Percentiles rank a stretch among this genome's conserved stretches.
These are phyloP conservation scores for Idaea biselata DNA, from an alignment of 2,888 invertebrate species.

Conservation along the genomic window DNA sequence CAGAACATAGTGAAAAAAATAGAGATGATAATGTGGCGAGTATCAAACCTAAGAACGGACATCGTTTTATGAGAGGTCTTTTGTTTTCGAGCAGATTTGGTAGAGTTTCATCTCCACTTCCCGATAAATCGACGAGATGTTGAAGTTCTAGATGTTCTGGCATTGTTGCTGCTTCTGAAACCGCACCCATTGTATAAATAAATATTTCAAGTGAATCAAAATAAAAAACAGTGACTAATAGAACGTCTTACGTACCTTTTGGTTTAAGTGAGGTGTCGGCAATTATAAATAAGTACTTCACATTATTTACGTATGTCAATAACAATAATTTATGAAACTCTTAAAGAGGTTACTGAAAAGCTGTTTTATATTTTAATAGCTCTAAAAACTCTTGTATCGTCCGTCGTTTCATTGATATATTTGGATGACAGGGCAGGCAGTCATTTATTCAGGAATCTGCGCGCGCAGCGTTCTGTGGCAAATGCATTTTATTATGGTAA, in stretches of 20 bases:
- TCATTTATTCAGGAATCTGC: neutral
- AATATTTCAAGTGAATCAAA: slow-evolving; percentile 9
- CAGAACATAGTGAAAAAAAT: slow-evolving; percentile 94
- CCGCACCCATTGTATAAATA: slow-evolving; percentile 21
- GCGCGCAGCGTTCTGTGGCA: neutral
- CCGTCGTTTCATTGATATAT: neutral
- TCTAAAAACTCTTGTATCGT: neutral
- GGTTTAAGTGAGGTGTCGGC: neutral
- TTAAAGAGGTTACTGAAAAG: neutral
- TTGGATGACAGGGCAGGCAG: slow-evolving; percentile 2
- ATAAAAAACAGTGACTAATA: neutral
- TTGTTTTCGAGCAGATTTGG: slow-evolving; percentile 71
- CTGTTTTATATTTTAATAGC: neutral
- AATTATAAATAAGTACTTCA: neutral
- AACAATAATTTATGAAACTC: neutral
- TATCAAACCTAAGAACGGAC: slow-evolving; percentile 90
- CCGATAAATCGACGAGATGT: slow-evolving; percentile 85
- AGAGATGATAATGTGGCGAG: slow-evolving; percentile 92
- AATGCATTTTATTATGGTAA: neutral
- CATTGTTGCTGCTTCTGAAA: slow-evolving; percentile 71
- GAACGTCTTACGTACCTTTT: neutral
- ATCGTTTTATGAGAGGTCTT: slow-evolving; percentile 74
- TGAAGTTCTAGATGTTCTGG: slow-evolving; percentile 90
- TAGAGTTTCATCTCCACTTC: slow-evolving; percentile 72
- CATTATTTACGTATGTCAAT: neutral